Conservation (phyloP, 2,797 vertebrate genomes). For the Nasua narica region DNA sequence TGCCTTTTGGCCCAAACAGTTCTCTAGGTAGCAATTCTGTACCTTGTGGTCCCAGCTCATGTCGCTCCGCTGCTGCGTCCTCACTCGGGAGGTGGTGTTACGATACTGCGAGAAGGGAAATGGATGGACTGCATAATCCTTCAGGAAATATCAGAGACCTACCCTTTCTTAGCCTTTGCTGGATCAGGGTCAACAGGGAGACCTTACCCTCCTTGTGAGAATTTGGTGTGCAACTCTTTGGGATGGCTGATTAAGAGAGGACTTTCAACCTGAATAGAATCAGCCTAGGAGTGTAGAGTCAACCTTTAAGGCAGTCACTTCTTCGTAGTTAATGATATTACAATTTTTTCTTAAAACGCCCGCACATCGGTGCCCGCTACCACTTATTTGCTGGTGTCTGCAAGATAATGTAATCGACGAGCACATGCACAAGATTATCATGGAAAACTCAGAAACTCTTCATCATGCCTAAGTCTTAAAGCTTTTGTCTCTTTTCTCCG, state of each 20-base stretch:
- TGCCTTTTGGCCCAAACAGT: background rate
- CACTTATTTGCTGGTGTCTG: background rate
- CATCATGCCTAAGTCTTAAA: background rate
- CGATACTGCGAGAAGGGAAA: background rate
- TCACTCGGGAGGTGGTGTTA: background rate
- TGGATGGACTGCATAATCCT: accelerated
- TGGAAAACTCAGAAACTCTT: background rate
- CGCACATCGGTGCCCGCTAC: background rate
- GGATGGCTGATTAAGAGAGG: background rate
- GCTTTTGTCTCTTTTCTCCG: background rate
- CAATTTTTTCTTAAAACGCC: background rate
- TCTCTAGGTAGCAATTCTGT: background rate
- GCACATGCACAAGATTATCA: background rate
- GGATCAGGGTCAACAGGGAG: background rate
- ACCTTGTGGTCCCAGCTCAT: accelerated
- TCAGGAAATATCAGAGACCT: background rate
- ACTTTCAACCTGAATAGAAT: background rate
- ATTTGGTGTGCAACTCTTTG: background rate
- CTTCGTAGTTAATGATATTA: background rate
- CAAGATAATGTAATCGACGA: background rate
- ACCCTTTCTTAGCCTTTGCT: background rate
- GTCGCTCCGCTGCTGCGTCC: background rate
- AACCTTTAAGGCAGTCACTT: too few species aligned
- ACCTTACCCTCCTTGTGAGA: background rate
- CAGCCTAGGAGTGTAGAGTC: background rate